Evolutionary conservation across 2,797 vertebrate species (phyloP).

Genomic region (Lacerta agilis): DNA sequence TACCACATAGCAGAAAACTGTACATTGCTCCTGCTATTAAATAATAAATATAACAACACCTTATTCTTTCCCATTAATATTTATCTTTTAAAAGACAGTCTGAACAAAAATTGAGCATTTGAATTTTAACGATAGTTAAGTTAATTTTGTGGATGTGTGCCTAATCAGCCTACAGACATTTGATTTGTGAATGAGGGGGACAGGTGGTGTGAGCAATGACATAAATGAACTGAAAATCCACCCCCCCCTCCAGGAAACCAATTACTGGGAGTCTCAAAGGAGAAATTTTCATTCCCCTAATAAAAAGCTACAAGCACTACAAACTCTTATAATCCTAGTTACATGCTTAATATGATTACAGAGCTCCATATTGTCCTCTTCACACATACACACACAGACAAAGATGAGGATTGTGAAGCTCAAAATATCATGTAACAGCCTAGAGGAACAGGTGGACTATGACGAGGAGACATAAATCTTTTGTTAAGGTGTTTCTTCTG

Average conservation of each 20-base stretch:
- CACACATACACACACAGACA: conserved; percentile 38
- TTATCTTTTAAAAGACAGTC: neutral
- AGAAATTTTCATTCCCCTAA: neutral
- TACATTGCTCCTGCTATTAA: neutral
- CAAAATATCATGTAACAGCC: conserved; percentile 56
- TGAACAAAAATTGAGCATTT: neutral
- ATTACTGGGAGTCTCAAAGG: conserved; percentile 43
- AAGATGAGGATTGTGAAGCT: conserved; percentile 51
- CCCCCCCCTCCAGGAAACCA: conserved; percentile 37
- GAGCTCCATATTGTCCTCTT: conserved; percentile 49
- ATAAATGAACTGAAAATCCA: conserved; percentile 50
- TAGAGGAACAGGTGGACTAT: conserved; percentile 71
- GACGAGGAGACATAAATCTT: conserved; percentile 66
- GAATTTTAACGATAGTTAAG: neutral
- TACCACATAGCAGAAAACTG: neutral
- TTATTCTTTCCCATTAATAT: neutral
- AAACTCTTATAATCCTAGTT: conserved; percentile 44
- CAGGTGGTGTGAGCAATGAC: conserved; percentile 41
- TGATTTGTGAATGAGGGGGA: conserved; percentile 44
- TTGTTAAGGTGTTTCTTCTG: conserved; percentile 72
- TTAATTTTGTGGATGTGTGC: neutral
- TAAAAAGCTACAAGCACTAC: neutral
- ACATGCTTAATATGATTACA: conserved; percentile 55
- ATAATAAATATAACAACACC: neutral
- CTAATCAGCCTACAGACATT: conserved; percentile 32